These are phyloP conservation scores for Platysternon megacephalum DNA, from an alignment of 2,113 vertebrate species.

Conservation along the genomic window DNA sequence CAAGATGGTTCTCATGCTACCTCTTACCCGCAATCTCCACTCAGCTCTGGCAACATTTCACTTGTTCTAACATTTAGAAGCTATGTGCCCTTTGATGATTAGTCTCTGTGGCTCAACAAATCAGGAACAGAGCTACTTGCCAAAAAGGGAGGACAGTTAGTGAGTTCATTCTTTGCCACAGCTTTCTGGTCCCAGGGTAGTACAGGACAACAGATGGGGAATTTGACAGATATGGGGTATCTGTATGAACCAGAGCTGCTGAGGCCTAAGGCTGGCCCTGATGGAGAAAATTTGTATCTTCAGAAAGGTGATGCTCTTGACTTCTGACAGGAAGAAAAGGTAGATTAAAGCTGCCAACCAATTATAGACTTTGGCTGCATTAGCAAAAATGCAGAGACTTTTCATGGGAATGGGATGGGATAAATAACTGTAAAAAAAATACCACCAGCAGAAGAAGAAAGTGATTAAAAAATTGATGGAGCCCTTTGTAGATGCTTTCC, in stretches of 20 bases:
- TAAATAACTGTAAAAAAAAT: not conserved
- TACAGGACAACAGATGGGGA: not conserved
- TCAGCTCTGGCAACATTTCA: not conserved
- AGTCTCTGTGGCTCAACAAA: not conserved
- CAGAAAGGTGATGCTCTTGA: not conserved
- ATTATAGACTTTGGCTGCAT: not conserved
- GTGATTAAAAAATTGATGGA: not conserved
- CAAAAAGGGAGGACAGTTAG: not conserved
- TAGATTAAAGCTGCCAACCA: rapidly evolving
- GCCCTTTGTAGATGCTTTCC: not conserved
- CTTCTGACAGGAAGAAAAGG: not conserved
- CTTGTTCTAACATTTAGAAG: not conserved
- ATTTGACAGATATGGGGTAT: not conserved
- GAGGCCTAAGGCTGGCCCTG: rapidly evolving
- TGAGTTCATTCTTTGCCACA: not conserved
- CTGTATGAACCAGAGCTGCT: not conserved
- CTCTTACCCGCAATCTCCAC: not conserved
- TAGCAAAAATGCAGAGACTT: not conserved
- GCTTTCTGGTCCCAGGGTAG: not conserved
- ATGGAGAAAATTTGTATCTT: not conserved
- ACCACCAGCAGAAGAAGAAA: not conserved
- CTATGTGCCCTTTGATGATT: not conserved
- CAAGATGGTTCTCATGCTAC: not conserved
- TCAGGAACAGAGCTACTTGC: not conserved
- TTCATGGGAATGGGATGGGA: not conserved